These are phyloP conservation scores for Nephrotoma flavescens DNA, from an alignment of 2,888 invertebrate genomes.

Conservation along the genomic window DNA sequence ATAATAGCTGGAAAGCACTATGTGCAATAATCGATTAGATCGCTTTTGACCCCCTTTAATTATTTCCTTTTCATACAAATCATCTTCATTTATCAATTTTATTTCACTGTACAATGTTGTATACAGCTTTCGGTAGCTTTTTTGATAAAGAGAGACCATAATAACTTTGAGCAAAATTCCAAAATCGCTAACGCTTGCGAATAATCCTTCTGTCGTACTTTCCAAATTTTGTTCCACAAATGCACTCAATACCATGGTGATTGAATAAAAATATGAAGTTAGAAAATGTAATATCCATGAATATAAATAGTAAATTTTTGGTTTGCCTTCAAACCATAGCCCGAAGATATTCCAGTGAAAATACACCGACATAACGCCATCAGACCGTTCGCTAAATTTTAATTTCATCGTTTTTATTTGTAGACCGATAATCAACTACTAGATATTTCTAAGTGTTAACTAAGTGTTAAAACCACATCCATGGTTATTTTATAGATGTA, in stretches of 20 bases:
- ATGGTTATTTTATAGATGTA: too few species aligned
- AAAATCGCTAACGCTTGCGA: neutral
- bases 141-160: neutral
- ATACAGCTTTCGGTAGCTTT: neutral
- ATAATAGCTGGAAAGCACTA: neutral
- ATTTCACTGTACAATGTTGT: neutral
- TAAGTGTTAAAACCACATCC: neutral
- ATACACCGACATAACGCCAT: neutral
- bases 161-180: neutral
- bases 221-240: neutral
- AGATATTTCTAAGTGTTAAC: neutral
- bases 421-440: neutral
- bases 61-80: neutral
- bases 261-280: neutral
- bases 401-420: neutral
- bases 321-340: neutral
- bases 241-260: neutral
- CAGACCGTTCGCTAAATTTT: neutral
- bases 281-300: neutral
- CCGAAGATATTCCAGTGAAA: neutral
- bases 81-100: neutral
- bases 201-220: neutral
- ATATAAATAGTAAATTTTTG: neutral
- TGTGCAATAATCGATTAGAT: neutral
- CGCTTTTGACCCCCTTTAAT: neutral